Conservation (phyloP, 2,113 vertebrate species). For the Callipepla californica region DNA sequence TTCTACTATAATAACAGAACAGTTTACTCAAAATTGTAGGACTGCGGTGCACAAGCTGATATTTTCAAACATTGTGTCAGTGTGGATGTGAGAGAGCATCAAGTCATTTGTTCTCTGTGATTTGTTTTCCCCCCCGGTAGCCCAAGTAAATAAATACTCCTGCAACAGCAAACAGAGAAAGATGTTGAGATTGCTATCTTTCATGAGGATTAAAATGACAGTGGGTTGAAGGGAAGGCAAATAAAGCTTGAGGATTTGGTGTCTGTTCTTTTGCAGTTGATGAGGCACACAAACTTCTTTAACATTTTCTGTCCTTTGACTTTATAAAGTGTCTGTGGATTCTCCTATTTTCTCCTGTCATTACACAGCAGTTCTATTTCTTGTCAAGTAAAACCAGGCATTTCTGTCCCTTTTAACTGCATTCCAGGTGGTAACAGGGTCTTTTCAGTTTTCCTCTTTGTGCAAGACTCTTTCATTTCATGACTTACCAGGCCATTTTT, state of each 20-base stretch:
- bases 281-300: slow-evolving; percentile 10
- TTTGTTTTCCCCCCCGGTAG: slow-evolving; percentile 48
- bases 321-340: background rate
- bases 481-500: background rate
- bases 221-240: slow-evolving; percentile 45
- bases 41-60: slow-evolving; percentile 21
- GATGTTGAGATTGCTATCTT: slow-evolving; percentile 75
- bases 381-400: background rate
- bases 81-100: slow-evolving; percentile 33
- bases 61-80: background rate
- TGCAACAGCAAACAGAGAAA: slow-evolving; percentile 54
- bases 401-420: background rate
- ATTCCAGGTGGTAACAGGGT: slow-evolving; percentile 5
- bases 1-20: slow-evolving; percentile 34
- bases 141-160: slow-evolving; percentile 51
- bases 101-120: slow-evolving; percentile 44
- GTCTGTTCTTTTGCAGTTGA: slow-evolving; percentile 28
- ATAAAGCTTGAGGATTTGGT: slow-evolving; percentile 50
- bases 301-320: slow-evolving; percentile 14
- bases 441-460: slow-evolving; percentile 35
- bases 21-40: slow-evolving; percentile 51
- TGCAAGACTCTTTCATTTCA: slow-evolving; percentile 4
- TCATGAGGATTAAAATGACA: slow-evolving; percentile 68
- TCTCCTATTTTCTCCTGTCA: background rate
- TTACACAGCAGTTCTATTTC: slow-evolving; percentile 29